Evolutionary conservation across 2,113 vertebrate species (phyloP), one percentile per base, ranked within the genome.

Genomic region (Pollimyrus isidori): DNA sequence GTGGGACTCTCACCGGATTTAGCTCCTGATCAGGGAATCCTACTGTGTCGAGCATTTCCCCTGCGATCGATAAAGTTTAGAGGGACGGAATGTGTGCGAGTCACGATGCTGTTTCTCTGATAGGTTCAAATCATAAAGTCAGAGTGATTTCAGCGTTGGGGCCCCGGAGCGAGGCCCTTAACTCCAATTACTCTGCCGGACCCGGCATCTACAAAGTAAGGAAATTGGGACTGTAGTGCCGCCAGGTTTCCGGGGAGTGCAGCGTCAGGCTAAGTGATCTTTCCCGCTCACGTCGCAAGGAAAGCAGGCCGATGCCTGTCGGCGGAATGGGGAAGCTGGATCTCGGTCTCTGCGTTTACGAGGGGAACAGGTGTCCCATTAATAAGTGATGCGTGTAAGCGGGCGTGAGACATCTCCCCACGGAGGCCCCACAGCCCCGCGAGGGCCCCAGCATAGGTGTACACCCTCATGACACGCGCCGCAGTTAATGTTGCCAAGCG

Each of bases 401-500:
- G 15, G 89, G 88, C 89, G 90, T 30, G 49, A 88, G 35, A 86
- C 65, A 56, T 87, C 88, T 89, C 84, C 87, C 85, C 87, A 42
- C 26, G 62, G 58, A 88, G 39, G 62, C n/a, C 73, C 48, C 45
- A 88, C 83, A 88, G 50, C 30, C 69, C 82, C 46, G 3, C 19
- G 15, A 52, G 1, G 65, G 83, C 4, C 53, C 3, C 1, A 7
- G n/a, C 52, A 82, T 21, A 90, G 50, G 91, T 87, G 90, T 58
- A 88, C 69, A 46, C 85, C 42, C 65, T 53, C 53, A 62, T 87
- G 13, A 11, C 73, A 88, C 69, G 49, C 87, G 46, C 6, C 62
- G 88, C 69, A 52, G 69, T 94, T 93, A 93, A 92, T 91, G 93
- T 93, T 93, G 89, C 95, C 92, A 90, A 91, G 90, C 89, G 91